Evolutionary conservation across 2,888 invertebrate genomes (phyloP).

Genomic region (Leucoma salicis): DNA sequence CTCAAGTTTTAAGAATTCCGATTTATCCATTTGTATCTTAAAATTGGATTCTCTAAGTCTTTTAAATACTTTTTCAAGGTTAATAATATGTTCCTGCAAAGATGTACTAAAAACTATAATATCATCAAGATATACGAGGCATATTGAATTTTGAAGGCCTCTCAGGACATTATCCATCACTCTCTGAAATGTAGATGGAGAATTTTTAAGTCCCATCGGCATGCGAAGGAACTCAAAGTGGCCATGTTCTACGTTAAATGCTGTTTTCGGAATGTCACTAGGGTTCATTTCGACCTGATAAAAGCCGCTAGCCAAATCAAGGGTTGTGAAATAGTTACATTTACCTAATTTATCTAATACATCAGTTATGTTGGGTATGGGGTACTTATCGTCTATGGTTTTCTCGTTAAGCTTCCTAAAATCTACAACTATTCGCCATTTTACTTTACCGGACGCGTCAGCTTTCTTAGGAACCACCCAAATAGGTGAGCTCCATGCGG

Average conservation of each 20-base stretch:
- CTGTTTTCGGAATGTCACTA: not conserved
- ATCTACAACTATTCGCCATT: slow-evolving; percentile 1
- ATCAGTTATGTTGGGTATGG: not conserved
- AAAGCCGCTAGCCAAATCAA: too few species aligned
- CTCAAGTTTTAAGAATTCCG: not conserved
- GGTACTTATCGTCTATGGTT: slow-evolving; percentile 4
- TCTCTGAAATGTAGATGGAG: not conserved
- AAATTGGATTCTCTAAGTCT: slow-evolving; percentile 8
- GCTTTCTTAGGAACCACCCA: not conserved
- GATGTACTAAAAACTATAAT: slow-evolving; percentile 8
- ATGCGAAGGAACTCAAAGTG: slow-evolving; percentile 28
- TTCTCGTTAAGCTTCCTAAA: slow-evolving; percentile 2
- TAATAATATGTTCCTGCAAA: slow-evolving; percentile 6
- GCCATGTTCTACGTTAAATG: slow-evolving; percentile 4
- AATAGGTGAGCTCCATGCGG: not conserved
- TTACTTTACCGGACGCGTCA: not conserved
- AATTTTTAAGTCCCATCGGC: slow-evolving; percentile 3
- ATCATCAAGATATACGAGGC: slow-evolving; percentile 2
- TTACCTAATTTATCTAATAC: not conserved
- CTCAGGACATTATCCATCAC: slow-evolving; percentile 1
- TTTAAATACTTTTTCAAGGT: slow-evolving; percentile 5
- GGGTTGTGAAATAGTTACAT: not conserved
- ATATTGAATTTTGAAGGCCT: not conserved
- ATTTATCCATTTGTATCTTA: slow-evolving; percentile 4
- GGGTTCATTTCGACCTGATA: slow-evolving; percentile 1